Evolutionary conservation across 2,888 invertebrate species (phyloP).

Genomic region (Phyllotreta striolata): DNA sequence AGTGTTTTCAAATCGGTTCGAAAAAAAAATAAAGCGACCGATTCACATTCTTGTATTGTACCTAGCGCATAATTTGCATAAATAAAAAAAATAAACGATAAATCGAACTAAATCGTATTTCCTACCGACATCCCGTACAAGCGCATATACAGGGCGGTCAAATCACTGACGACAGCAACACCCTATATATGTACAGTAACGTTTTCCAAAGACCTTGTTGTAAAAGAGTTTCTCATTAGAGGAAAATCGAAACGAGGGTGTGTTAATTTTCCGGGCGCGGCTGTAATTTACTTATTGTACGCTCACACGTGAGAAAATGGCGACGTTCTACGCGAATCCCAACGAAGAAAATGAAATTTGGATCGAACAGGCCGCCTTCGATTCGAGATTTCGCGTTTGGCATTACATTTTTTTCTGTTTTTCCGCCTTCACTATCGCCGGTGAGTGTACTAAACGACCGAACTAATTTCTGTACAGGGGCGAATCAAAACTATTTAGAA

Average conservation of each 20-base stretch:
- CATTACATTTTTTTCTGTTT: conserved; percentile 79
- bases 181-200: no score
- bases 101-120: conserved; percentile 36
- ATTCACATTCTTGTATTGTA: conserved; percentile 60
- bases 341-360: conserved; percentile 64
- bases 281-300: no score
- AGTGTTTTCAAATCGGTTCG: conserved; percentile 55
- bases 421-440: conserved; percentile 68
- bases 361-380: conserved; percentile 75
- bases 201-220: conserved; percentile 34
- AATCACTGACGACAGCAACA: no score
- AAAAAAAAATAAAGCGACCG: conserved; percentile 55
- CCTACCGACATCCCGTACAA: not conserved
- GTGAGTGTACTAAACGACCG: conserved; percentile 61
- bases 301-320: conserved; percentile 41
- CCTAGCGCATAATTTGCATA: conserved; percentile 63
- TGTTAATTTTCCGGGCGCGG: no score
- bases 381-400: conserved; percentile 78
- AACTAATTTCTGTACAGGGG: conserved; percentile 13
- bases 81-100: conserved; percentile 59
- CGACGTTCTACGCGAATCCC: conserved; percentile 59
- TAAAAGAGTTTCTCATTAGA: conserved; percentile 52
- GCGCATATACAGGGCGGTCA: no score
- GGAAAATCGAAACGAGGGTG: no score
- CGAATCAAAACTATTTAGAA: no score